These are phyloP conservation scores for Hanleya hanleyi DNA, from an alignment of 2,888 invertebrate genomes.

Conservation along the genomic window DNA sequence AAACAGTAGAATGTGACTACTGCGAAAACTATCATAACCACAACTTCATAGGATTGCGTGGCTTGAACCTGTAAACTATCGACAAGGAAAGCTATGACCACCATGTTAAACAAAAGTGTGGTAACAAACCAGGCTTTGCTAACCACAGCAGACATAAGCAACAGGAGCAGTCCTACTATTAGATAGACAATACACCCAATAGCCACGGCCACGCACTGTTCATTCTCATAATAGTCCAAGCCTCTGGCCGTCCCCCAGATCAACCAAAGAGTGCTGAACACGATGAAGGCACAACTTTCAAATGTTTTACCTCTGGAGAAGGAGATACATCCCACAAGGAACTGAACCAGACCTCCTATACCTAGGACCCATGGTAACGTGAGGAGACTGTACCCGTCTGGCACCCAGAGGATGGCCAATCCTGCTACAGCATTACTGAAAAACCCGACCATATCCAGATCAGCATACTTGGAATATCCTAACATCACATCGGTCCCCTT, in stretches of 20 bases:
- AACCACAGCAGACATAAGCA: conserved; percentile 44
- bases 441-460: conserved; percentile 47
- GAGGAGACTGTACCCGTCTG: conserved; percentile 23
- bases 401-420: conserved; percentile 43
- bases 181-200: conserved; percentile 45
- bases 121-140: conserved; percentile 46
- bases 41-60: conserved; percentile 41
- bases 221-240: conserved; percentile 24
- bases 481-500: conserved; percentile 38
- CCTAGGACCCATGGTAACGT: conserved; percentile 47
- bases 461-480: conserved; percentile 50
- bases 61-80: conserved; percentile 26
- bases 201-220: conserved; percentile 35
- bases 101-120: conserved; percentile 40
- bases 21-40: conserved; percentile 45
- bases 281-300: conserved; percentile 48
- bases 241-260: conserved; percentile 50
- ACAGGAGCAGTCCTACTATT: conserved; percentile 40
- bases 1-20: conserved; percentile 47
- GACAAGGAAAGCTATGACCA: conserved; percentile 43
- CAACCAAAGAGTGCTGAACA: conserved; percentile 47
- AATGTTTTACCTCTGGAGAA: conserved; percentile 51
- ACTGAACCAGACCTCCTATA: conserved; percentile 48
- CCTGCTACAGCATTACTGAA: conserved; percentile 46
- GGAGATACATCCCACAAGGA: conserved; percentile 45